Base-by-base conservation (phyloP, 2,888 invertebrate species). In the Pyrochroa serraticornis region DNA sequence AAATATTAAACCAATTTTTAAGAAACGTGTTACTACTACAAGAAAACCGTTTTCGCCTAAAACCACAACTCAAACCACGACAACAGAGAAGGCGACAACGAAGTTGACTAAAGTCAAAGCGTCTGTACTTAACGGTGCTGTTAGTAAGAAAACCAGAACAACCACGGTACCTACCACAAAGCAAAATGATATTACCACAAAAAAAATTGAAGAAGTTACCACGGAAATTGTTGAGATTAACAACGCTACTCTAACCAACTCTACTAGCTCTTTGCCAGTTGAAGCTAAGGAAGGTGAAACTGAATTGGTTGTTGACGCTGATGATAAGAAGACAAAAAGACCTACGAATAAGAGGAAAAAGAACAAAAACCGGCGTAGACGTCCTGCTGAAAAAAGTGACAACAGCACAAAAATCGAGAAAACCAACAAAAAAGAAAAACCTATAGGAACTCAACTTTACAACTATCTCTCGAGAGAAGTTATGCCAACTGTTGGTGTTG, bases 401-500 rank as follows among this genome's bases (percentile, higher is more conserved):
- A 78, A 71, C 55, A 59, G 70, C 63, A 74, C 71, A 0, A 74
- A 75, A 59, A 14, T 72, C 8, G 59, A 65, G 1, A 70, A 65
- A 13, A 34, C 69, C 1, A 71, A 76, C 51, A 65, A 70, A 1
- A 77, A 77, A 65, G 80, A 81, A 37, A 84, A 88, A 51, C 88
- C 89, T 1, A 82, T 91, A 0, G 84, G 88, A 7, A 88, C 90
- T 0, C 87, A 90, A 74, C 85, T 91, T 22, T 91, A 91, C 71
- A 91, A 89, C 69, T 91, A 89, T 69, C 78, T 91, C 36, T 89
- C 90, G 1, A 82, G 91, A 66, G 91, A 91, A 80, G 88, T 91
- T 0, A 90, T 91, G 88, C 91, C 91, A 0, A 89, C 89, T 31
- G 89, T 91, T 12, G 91, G 91, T 0, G 88, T 91, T 0, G 90